These are phyloP conservation scores for Gymnocypris eckloni DNA, from an alignment of 2,797 vertebrate species.

Conservation along the genomic window DNA sequence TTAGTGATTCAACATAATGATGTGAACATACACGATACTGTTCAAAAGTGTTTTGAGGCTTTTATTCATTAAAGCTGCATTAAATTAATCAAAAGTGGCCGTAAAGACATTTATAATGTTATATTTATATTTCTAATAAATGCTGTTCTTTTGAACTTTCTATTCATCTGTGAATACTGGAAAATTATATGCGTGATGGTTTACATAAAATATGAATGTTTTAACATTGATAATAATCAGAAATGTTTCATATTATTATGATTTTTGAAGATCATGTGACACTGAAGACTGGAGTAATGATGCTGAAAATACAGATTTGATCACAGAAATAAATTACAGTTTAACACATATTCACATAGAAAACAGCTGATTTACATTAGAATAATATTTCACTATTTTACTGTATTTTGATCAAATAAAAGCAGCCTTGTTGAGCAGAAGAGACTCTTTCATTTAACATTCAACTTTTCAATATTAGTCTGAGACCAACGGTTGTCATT, in stretches of 20 bases:
- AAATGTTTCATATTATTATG: not conserved
- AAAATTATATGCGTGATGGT: too few relatives aligned
- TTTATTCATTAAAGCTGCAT: not conserved
- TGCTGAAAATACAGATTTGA: not conserved
- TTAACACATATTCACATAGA: not conserved
- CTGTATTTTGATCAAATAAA: not conserved
- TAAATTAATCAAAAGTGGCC: not conserved
- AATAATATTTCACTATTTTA: not conserved
- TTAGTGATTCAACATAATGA: too few relatives aligned
- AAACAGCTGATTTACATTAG: not conserved
- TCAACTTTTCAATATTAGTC: not conserved
- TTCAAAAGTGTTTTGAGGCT: not conserved
- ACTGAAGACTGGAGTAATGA: not conserved
- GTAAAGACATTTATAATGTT: not conserved
- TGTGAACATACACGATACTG: too few relatives aligned
- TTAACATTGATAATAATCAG: not conserved
- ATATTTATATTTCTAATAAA: too few relatives aligned
- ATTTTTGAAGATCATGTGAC: not conserved
- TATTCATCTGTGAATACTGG: too few relatives aligned
- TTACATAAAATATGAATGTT: not conserved
- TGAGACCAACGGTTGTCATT: not conserved
- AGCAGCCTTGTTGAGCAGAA: not conserved
- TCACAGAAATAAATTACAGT: not conserved
- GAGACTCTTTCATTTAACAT: not conserved
- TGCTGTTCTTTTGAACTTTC: too few relatives aligned